phyloP scores from a whole-genome alignment of 2,113 vertebrate genomes.

The Cottus gobio region DNA sequence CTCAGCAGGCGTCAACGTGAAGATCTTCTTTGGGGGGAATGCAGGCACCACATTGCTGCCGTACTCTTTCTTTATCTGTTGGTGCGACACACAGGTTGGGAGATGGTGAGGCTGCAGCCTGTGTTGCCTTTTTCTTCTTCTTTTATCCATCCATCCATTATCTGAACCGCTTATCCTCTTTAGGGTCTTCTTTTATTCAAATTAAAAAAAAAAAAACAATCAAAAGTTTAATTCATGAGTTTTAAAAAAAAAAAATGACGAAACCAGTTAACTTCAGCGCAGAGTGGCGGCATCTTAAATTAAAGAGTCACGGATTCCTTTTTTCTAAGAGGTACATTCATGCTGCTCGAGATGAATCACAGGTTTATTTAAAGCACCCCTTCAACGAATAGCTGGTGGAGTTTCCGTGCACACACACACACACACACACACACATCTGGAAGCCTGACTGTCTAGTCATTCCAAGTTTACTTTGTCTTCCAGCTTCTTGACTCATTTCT shows the following conservation, averaged over 20 bases:
- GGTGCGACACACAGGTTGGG: slow-evolving; percentile 14
- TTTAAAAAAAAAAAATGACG: too few relatives aligned
- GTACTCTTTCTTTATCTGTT: slow-evolving; percentile 95
- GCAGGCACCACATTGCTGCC: slow-evolving; percentile 93
- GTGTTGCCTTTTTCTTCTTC: neutral
- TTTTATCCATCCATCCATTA: too few relatives aligned
- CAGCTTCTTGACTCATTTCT: slow-evolving; percentile 73
- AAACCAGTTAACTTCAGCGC: slow-evolving; percentile 1
- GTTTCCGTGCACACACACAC: slow-evolving; percentile 59
- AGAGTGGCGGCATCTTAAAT: slow-evolving; percentile 25
- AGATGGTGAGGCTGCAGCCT: neutral
- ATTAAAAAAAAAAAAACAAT: neutral
- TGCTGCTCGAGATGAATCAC: slow-evolving; percentile 70
- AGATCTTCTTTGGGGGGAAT: slow-evolving; percentile 99
- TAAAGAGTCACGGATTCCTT: slow-evolving; percentile 33
- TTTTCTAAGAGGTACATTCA: slow-evolving; percentile 53
- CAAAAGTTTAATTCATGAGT: neutral
- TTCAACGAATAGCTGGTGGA: slow-evolving; percentile 46
- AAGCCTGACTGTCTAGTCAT: slow-evolving; percentile 46
- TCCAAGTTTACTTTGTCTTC: slow-evolving; percentile 69
- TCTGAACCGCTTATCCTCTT: too few relatives aligned
- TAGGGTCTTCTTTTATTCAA: too few relatives aligned
- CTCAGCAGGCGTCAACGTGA: slow-evolving; percentile 94
- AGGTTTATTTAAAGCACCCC: slow-evolving; percentile 71
- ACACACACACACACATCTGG: slow-evolving; percentile 51